Percentiles rank a stretch among this genome's conserved stretches.
Evolutionary conservation across 2,888 invertebrate genomes (phyloP).

Genomic region (Drosophila macrospina): DNA sequence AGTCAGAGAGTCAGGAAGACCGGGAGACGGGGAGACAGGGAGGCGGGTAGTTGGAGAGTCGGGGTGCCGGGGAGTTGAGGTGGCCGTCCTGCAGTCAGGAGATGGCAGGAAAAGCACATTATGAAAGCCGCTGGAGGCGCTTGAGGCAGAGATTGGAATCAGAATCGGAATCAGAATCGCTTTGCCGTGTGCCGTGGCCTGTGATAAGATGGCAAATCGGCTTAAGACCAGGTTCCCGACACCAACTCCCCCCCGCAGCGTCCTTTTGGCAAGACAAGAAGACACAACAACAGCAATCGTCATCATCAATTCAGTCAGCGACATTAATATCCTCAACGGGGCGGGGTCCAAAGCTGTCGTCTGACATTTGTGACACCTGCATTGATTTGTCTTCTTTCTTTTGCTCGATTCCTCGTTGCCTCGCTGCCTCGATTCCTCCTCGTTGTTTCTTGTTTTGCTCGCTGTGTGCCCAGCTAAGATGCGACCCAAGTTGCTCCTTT

Average conservation of each 20-base stretch:
- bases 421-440: background rate
- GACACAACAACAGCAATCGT: constrained; percentile 60
- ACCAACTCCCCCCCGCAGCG: background rate
- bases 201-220: constrained; percentile 80
- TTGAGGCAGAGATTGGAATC: constrained; percentile 65
- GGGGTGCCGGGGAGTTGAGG: background rate
- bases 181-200: constrained; percentile 49
- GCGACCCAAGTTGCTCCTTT: constrained; percentile 26
- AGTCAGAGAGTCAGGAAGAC: constrained; percentile 4
- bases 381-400: constrained; percentile 77
- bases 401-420: background rate
- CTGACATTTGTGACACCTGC: constrained; percentile 82
- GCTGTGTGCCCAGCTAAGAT: constrained; percentile 6
- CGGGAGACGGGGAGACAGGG: constrained; percentile 18
- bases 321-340: constrained; percentile 74
- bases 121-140: constrained; percentile 67
- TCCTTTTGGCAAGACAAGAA: constrained; percentile 2
- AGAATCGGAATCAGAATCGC: constrained; percentile 49
- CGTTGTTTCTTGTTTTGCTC: background rate
- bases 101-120: constrained; percentile 67
- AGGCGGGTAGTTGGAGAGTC: constrained; percentile 15
- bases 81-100: background rate
- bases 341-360: constrained; percentile 70
- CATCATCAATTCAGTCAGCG: constrained; percentile 79
- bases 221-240: constrained; percentile 56